phyloP scores from a whole-genome alignment of 1,140 invertebrate genomes.

The Atta colombica region DNA sequence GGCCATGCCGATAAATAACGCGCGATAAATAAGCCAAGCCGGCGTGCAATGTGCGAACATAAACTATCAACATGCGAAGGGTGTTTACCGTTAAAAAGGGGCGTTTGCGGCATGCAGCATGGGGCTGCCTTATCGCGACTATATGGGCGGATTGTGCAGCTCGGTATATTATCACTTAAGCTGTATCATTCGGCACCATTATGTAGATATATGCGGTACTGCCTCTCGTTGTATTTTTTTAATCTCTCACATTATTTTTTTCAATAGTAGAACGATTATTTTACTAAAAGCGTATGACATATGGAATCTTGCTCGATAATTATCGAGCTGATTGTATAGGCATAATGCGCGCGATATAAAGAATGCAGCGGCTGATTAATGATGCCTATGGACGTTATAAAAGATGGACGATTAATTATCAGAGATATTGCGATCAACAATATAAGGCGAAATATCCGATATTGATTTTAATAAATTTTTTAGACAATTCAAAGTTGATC shows the following conservation, averaged over 20 bases:
- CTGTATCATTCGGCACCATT: conserved; percentile 62
- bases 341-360: conserved; percentile 47
- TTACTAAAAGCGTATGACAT: conserved; percentile 20
- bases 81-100: conserved; percentile 76
- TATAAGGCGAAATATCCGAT: conserved; percentile 1
- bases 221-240: conserved; percentile 7
- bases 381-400: conserved; percentile 43
- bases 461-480: conserved; percentile 11
- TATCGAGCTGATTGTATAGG: conserved; percentile 29
- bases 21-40: conserved; percentile 53
- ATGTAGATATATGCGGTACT: conserved; percentile 28
- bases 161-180: conserved; percentile 75
- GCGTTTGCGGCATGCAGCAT: conserved; percentile 70
- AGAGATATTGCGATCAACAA: conserved; percentile 38
- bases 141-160: conserved; percentile 79
- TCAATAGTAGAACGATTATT: neutral
- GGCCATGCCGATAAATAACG: conserved; percentile 72
- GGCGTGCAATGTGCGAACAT: conserved; percentile 60
- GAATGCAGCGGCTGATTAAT: conserved; percentile 55
- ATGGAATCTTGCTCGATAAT: conserved; percentile 16
- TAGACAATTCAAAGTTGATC: neutral
- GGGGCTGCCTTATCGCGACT: conserved; percentile 78
- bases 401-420: conserved; percentile 50
- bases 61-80: conserved; percentile 72
- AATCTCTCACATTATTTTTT: neutral